Evolutionary conservation across 1,140 invertebrate genomes (phyloP), one percentile per base, ranked within the genome.

Genomic region (Kradibia gibbosae): DNA sequence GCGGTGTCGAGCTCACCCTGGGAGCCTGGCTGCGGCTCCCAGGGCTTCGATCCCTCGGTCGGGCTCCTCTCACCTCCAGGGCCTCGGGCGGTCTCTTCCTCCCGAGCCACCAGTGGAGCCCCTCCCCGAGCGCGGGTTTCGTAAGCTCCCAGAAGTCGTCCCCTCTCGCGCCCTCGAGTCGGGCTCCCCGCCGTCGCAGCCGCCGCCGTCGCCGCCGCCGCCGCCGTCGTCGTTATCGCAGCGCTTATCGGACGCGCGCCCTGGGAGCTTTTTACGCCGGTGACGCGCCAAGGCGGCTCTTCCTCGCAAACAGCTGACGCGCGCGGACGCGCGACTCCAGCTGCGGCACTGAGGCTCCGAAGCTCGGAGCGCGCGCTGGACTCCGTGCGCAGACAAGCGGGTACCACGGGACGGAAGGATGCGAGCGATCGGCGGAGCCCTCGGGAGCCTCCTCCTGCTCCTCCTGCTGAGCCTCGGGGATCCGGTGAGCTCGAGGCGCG

Each of bases 331-430:
- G 25, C 10, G 36, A 70, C 71, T 3, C 31, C 25, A 7, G 17
- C n/a, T 20, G 48, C 13, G 39, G 34, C 62, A 62, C 22, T 28
- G 73, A 60, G 0, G 62, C 20, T 39, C 22, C 17, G 10, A 39
- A 39, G 22, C 15, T 15, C 34, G 45, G 42, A 13, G 17, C 20
- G 48, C 17, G 4, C 4, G 39, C 22, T 45, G 36, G 25, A 45
- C n/a, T 70, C 28, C 20, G 34, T 3, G 39, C 31, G 39, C 34
- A 10, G 3, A n/a, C 11, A 31, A 0, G 11, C n/a, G 3, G 42
- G 55, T 50, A 88, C 78, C 60, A 90, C 90, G 90, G 86, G 90
- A 72, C 83, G 90, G 5, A 90, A 90, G 86, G 86, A 88, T 0
- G 89, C 88, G 1, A n/a, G n/a, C n/a, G n/a, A n/a, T n/a, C n/a